Percentiles rank a stretch among this genome's conserved stretches.
Conservation (phyloP, 2,888 invertebrate genomes). For the Macrosiphum euphorbiae region DNA sequence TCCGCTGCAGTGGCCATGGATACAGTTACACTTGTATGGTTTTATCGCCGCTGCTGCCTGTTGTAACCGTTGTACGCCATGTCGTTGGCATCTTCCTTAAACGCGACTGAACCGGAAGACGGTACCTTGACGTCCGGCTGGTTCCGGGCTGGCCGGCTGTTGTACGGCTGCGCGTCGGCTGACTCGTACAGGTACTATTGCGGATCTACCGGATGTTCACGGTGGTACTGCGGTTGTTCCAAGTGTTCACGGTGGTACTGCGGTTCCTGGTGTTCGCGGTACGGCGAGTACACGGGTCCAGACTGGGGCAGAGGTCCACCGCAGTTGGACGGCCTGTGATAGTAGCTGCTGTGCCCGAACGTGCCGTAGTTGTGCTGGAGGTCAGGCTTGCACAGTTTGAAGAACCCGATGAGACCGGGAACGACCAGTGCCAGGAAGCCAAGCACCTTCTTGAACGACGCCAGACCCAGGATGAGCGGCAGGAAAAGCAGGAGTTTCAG, state of each 20-base stretch:
- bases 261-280: constrained; percentile 66
- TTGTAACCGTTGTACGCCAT: constrained; percentile 66
- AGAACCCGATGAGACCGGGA: constrained; percentile 87
- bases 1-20: neutral
- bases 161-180: constrained; percentile 37
- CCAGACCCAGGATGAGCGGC: constrained; percentile 85
- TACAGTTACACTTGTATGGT: neutral
- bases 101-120: constrained; percentile 69
- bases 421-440: constrained; percentile 84
- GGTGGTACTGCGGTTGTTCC: constrained; percentile 65
- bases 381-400: constrained; percentile 78
- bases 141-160: constrained; percentile 49
- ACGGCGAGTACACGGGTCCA: constrained; percentile 63
- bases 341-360: constrained; percentile 70
- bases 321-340: constrained; percentile 76
- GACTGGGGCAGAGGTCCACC: constrained; percentile 73
- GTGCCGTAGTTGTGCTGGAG: constrained; percentile 72
- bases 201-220: constrained; percentile 66
- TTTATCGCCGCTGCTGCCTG: constrained; percentile 14
- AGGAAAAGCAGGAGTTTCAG: constrained; percentile 84
- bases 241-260: constrained; percentile 27
- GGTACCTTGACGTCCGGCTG: constrained; percentile 70
- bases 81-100: constrained; percentile 67
- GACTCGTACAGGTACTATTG: constrained; percentile 50
- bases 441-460: constrained; percentile 86